phyloP scores from a whole-genome alignment of 37 sponge, comb jelly and placozoan genomes.

The Cliona cf. orientalis region DNA sequence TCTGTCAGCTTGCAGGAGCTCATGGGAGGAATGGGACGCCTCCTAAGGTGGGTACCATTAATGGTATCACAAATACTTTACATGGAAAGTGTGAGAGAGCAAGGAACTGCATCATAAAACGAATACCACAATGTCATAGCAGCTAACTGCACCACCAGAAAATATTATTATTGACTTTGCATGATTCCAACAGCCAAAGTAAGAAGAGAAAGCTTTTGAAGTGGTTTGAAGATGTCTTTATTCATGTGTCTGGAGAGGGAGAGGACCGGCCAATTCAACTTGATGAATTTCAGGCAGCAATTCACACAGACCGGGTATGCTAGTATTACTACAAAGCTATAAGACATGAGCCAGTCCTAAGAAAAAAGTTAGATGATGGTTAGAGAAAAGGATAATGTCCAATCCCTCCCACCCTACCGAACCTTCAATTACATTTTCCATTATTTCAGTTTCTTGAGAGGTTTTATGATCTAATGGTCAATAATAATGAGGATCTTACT shows the following conservation, averaged over 20 bases:
- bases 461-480: slow-evolving; percentile 78
- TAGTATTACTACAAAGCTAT: too few relatives aligned
- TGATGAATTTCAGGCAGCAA: slow-evolving; percentile 69
- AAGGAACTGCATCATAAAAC: too few relatives aligned
- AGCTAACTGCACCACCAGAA: too few relatives aligned
- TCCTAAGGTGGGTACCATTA: slow-evolving; percentile 57
- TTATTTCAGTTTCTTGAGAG: slow-evolving; percentile 82
- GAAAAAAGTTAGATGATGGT: too few relatives aligned
- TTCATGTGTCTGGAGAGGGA: slow-evolving; percentile 56
- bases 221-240: slow-evolving; percentile 73
- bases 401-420: too few relatives aligned
- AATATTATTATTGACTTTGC: too few relatives aligned
- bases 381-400: too few relatives aligned
- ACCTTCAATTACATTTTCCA: too few relatives aligned
- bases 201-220: slow-evolving; percentile 56
- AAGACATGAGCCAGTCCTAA: too few relatives aligned
- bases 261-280: slow-evolving; percentile 61
- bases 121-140: too few relatives aligned
- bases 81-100: too few relatives aligned
- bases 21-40: slow-evolving; percentile 74
- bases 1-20: slow-evolving; percentile 81
- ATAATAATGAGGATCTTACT: slow-evolving; percentile 62
- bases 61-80: too few relatives aligned
- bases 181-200: slow-evolving; percentile 40
- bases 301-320: slow-evolving; percentile 52